Evolutionary conservation across 2,888 invertebrate genomes (phyloP).

Genomic region (Papilio demoleus): DNA sequence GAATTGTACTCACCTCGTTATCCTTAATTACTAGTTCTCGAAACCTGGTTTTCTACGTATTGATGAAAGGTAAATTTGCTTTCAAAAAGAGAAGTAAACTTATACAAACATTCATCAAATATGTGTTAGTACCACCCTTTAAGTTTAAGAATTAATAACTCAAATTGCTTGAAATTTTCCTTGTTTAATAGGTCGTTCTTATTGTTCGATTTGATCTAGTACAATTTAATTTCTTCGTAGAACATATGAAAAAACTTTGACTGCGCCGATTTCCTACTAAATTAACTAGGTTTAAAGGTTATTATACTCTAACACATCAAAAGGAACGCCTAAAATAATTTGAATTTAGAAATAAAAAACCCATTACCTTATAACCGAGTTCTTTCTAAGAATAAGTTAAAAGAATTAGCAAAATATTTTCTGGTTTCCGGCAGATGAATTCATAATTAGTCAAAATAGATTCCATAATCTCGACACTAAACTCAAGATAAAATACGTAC

Average conservation of each 20-base stretch:
- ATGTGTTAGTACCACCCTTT: neutral
- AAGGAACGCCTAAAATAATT: neutral
- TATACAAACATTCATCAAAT: neutral
- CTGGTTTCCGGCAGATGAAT: slow-evolving; percentile 23
- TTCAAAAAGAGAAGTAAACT: slow-evolving; percentile 7
- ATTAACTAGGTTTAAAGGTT: neutral
- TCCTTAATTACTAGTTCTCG: slow-evolving; percentile 58
- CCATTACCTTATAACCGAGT: neutral
- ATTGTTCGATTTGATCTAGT: too few relatives aligned
- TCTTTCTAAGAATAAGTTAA: slow-evolving; percentile 18
- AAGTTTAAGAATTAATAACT: neutral
- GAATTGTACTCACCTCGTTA: slow-evolving; percentile 53
- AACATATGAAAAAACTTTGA: neutral
- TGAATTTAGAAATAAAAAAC: neutral
- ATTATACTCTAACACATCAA: neutral
- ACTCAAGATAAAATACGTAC: neutral
- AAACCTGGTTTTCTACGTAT: slow-evolving; percentile 44
- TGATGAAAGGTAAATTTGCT: slow-evolving; percentile 37
- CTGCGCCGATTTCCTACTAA: neutral
- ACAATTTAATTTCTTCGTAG: neutral
- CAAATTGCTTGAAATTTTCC: neutral
- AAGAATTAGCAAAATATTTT: slow-evolving; percentile 12
- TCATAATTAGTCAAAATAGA: neutral
- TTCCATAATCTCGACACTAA: neutral
- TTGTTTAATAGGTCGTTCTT: too few relatives aligned